Base-by-base conservation (phyloP, 1,140 invertebrate genomes). In the Ips nitidus region DNA sequence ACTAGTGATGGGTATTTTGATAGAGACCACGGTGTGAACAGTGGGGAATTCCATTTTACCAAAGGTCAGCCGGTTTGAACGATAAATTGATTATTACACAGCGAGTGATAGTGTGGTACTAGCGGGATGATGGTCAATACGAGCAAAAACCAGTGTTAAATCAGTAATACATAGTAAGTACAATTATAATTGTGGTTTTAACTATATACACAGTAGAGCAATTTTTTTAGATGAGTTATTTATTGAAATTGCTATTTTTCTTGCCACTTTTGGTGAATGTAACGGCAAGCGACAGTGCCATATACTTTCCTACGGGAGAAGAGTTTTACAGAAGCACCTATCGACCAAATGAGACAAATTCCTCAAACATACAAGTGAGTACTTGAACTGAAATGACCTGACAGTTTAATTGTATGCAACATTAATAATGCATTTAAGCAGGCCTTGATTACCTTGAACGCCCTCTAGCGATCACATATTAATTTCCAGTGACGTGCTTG, bases 21-120 rank as follows among this genome's bases (percentile, higher is more conserved):
- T 47, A 47, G n/a, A 47, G 45, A 47, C 4, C 4, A 4, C 45
- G 45, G 45, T 4, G 1, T 5, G n/a, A 5, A 5, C n/a, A 47
- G 45, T 47, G 45, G 45, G 45, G 45, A 47, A 47, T 47, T 47
- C 45, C 45, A n/a, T 47, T 47, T 47, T n/a, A n/a, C n/a, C n/a
- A 22, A n/a, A 47, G 45, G 45, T 47, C 45, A 47, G 1, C 45
- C n/a, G 45, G 45, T 47, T n/a, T 47, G 45, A 47, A 47, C 45
- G 4, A n/a, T 47, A n/a, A 47, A 47, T 47, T 47, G 45, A 47
- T 5, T 47, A 5, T 47, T 5, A 4, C 4, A 5, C n/a, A 4
- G 45, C n/a, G n/a, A 4, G 4, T 47, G 45, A 47, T 5, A 47
- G n/a, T 47, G n/a, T 47, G 45, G 22, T 22, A 22, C n/a, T 47